A percentile compares a stretch with the other conserved stretches of the same genome.
Evolutionary conservation across 2,797 vertebrate species (phyloP).

Genomic region (Tadarida brasiliensis): DNA sequence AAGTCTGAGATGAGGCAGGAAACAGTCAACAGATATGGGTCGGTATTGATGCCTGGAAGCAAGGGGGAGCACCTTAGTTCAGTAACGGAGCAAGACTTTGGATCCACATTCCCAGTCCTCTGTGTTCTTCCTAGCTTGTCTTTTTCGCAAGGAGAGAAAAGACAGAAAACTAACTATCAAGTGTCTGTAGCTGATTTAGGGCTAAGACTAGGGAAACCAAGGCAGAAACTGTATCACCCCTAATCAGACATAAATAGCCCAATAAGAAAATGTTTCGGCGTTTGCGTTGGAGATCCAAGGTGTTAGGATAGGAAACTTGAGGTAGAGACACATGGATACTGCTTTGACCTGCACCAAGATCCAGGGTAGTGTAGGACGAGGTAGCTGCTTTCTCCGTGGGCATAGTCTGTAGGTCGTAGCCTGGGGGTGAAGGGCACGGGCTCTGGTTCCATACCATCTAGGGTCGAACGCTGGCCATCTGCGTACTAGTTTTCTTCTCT

Average conservation of each 20-base stretch:
- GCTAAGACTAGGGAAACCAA: not conserved
- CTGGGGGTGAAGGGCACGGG: not conserved
- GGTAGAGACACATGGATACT: not conserved
- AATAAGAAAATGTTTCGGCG: not conserved
- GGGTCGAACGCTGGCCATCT: not conserved
- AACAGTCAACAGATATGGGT: too few species aligned
- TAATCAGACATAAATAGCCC: not conserved
- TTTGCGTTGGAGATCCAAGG: conserved; percentile 1
- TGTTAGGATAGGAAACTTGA: not conserved
- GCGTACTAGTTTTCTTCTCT: not conserved
- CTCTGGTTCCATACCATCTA: not conserved
- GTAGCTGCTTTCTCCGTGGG: not conserved
- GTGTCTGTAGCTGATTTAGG: not conserved
- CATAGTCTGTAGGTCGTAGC: not conserved
- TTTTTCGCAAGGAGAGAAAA: not conserved
- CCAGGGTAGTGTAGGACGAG: not conserved
- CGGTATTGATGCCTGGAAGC: not conserved
- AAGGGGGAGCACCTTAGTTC: not conserved
- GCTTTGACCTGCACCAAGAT: not conserved
- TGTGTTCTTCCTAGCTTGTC: not conserved
- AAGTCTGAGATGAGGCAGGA: not conserved
- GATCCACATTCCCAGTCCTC: not conserved
- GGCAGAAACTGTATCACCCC: not conserved
- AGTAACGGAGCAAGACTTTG: conserved; percentile 17
- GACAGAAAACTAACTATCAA: not conserved